A percentile compares a stretch with the other conserved stretches of the same genome.
Conservation (phyloP, 2,113 vertebrate species). For the Pteronura brasiliensis region DNA sequence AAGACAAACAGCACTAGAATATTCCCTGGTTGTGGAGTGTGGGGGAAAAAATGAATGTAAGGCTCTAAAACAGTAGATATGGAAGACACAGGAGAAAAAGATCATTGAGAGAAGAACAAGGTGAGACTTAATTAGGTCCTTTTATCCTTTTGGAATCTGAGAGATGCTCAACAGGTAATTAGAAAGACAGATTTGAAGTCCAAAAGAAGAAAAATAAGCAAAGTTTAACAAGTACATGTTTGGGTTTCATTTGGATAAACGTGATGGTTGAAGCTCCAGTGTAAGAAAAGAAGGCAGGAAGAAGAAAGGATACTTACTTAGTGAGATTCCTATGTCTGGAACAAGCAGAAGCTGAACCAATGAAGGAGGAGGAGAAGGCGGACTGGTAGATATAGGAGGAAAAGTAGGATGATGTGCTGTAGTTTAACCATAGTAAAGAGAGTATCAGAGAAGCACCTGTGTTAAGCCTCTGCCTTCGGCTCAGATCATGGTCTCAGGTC, state of each 20-base stretch:
- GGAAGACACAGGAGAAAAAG: background rate
- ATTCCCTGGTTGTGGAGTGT: background rate
- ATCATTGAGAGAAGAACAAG: background rate
- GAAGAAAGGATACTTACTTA: accelerated
- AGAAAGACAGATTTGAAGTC: background rate
- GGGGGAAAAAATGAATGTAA: background rate
- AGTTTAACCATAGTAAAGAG: background rate
- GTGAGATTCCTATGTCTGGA: no score
- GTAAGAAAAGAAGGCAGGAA: background rate
- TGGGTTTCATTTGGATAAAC: background rate
- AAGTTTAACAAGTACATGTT: background rate
- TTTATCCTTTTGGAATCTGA: background rate
- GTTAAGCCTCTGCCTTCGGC: no score
- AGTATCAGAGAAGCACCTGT: background rate
- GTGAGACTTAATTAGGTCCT: background rate
- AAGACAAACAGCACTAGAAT: background rate
- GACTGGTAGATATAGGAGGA: background rate
- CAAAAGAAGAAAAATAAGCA: background rate
- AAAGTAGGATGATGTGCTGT: no score
- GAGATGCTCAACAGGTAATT: background rate
- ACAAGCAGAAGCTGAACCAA: background rate
- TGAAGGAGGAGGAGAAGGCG: background rate
- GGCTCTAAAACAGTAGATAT: no score
- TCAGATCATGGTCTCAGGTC: no score
- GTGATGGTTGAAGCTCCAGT: background rate